Evolutionary conservation across 1,140 invertebrate genomes (phyloP).

Genomic region (Metopolophium dirhodum): DNA sequence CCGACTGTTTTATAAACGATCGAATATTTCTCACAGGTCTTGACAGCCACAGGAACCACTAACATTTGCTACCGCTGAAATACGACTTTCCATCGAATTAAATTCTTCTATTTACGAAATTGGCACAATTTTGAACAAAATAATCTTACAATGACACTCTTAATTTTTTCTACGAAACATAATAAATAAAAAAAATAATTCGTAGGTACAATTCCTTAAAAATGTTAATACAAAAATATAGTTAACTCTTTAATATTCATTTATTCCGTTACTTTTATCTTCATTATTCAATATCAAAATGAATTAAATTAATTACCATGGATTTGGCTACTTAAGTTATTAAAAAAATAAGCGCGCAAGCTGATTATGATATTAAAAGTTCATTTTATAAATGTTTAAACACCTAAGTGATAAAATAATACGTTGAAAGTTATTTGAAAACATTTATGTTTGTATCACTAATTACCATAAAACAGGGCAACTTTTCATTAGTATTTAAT

Average conservation of each 20-base stretch:
- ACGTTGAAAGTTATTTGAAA: background rate
- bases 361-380: background rate
- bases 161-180: background rate
- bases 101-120: background rate
- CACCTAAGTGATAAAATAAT: background rate
- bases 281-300: background rate
- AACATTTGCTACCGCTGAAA: background rate
- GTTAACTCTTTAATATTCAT: background rate
- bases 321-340: background rate
- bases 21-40: conserved; percentile 9
- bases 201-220: background rate
- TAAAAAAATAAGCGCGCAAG: background rate
- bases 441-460: conserved; percentile 12
- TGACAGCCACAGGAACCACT: background rate
- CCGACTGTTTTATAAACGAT: conserved; percentile 32
- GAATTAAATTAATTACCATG: background rate
- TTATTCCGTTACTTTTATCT: background rate
- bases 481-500: conserved; percentile 20
- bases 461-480: background rate
- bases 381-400: background rate
- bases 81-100: background rate
- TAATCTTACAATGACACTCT: background rate
- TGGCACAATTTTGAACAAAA: background rate
- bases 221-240: background rate
- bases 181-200: background rate